phyloP scores from a whole-genome alignment of 2,888 invertebrate species.

The Neria commutata region DNA sequence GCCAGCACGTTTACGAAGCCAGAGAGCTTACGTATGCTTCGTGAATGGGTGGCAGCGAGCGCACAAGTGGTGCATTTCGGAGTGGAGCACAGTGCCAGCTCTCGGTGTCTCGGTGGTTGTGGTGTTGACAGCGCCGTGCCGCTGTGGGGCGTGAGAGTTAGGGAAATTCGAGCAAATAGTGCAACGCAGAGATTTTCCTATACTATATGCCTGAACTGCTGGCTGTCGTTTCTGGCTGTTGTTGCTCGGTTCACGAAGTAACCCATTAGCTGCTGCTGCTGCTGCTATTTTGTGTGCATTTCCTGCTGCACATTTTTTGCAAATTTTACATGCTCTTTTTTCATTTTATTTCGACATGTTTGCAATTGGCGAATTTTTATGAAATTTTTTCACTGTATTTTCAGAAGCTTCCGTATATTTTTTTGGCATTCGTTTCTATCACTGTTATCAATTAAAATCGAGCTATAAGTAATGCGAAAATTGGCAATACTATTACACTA shows the following conservation, averaged over 20 bases:
- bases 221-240: slow-evolving; percentile 35
- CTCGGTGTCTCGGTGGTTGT: too few relatives aligned
- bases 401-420: neutral
- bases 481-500: too few relatives aligned
- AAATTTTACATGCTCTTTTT: neutral
- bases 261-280: neutral
- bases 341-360: neutral
- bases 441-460: slow-evolving; percentile 22
- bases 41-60: too few relatives aligned
- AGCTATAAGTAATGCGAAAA: too few relatives aligned
- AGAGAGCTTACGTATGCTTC: too few relatives aligned
- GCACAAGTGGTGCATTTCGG: too few relatives aligned
- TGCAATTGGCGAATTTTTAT: neutral
- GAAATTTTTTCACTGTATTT: neutral
- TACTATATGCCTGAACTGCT: slow-evolving; percentile 35
- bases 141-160: neutral
- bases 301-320: neutral
- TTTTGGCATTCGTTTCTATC: neutral
- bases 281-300: neutral
- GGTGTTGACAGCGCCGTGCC: neutral
- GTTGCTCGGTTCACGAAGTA: slow-evolving; percentile 43
- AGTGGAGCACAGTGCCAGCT: neutral
- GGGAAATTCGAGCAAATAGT: neutral
- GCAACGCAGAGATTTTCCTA: neutral
- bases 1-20: too few relatives aligned